Percentiles rank a stretch among this genome's conserved stretches.
Evolutionary conservation across 2,888 invertebrate genomes (phyloP).

Genomic region (Nomada flava): DNA sequence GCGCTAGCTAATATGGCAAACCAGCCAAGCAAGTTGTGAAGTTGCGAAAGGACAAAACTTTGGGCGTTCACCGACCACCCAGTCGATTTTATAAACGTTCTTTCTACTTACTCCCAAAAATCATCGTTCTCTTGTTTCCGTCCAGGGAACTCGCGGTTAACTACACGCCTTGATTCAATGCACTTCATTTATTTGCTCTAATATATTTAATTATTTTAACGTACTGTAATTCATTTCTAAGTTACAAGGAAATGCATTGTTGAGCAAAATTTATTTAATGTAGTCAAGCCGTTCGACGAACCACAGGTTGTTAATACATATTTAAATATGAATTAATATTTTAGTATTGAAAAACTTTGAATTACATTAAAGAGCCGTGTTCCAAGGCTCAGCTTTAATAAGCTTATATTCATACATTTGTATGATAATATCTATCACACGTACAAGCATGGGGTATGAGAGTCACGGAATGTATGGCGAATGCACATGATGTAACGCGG

Average conservation of each 20-base stretch:
- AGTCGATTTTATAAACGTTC: conserved; percentile 68
- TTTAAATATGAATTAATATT: not conserved
- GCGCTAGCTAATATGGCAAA: conserved; percentile 57
- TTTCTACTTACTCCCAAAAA: conserved; percentile 53
- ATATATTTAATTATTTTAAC: no score
- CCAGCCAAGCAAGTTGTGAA: conserved; percentile 61
- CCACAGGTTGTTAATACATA: not conserved
- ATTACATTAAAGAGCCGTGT: conserved; percentile 10
- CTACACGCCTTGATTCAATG: conserved; percentile 34
- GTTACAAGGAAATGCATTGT: not conserved
- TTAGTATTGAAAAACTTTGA: not conserved
- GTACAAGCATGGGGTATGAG: conserved; percentile 51
- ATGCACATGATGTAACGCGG: conserved; percentile 41
- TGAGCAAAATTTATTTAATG: not conserved
- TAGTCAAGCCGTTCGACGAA: not conserved
- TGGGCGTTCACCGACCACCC: conserved; percentile 61
- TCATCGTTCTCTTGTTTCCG: conserved; percentile 60
- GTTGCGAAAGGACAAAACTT: conserved; percentile 70
- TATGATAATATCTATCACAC: conserved; percentile 58
- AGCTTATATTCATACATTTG: conserved; percentile 49
- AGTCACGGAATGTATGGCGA: conserved; percentile 66
- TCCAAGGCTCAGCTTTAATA: conserved; percentile 42
- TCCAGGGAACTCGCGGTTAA: conserved; percentile 38
- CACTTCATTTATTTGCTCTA: no score
- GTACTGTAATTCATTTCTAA: not conserved